Evolutionary conservation across 2,113 vertebrate genomes (phyloP).

Genomic region (Butorides virescens): DNA sequence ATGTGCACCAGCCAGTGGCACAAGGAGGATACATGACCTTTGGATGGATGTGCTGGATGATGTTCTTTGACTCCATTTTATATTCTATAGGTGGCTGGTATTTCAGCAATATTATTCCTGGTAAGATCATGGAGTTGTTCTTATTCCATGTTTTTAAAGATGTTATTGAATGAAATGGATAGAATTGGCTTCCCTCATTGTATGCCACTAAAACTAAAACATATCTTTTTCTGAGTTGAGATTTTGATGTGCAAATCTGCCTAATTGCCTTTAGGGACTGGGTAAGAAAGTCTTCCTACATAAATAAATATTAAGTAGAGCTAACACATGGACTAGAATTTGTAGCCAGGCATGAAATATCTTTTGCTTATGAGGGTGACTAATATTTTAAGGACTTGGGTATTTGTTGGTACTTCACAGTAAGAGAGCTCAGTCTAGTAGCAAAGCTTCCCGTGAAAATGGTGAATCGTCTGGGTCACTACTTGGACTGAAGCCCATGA

Average conservation of each 20-base stretch:
- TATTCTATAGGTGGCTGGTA: constrained; percentile 77
- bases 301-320: background rate
- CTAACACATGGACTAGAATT: background rate
- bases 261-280: background rate
- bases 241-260: background rate
- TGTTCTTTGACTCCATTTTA: constrained; percentile 73
- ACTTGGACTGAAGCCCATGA: background rate
- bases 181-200: background rate
- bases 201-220: background rate
- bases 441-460: background rate
- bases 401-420: background rate
- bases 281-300: background rate
- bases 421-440: background rate
- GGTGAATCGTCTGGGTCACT: background rate
- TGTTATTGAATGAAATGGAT: background rate
- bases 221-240: background rate
- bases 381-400: background rate
- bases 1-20: constrained; percentile 52
- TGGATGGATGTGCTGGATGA: constrained; percentile 74
- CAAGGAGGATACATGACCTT: constrained; percentile 62
- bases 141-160: background rate
- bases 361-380: background rate
- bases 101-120: constrained; percentile 72
- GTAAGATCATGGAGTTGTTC: constrained; percentile 50
- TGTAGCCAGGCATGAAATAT: background rate